Evolutionary conservation across 2,113 vertebrate species (phyloP), one percentile per base, ranked within the genome.

Genomic region (Trogon melanurus): DNA sequence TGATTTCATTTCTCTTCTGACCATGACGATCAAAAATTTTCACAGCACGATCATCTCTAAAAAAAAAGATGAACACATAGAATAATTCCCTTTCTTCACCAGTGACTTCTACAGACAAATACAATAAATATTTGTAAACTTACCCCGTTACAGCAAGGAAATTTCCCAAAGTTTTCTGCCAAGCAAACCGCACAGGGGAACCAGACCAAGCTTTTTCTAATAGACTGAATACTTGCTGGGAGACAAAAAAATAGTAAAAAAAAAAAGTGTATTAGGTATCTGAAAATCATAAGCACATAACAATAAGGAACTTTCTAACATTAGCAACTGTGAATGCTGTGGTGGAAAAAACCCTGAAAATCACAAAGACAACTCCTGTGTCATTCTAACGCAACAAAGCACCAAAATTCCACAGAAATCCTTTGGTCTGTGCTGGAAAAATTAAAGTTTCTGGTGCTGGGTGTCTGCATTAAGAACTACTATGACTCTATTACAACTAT

Each of bases 11-110:
- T 97, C 94, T 99, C 97, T 98, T 99, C 95, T 99, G 98, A 87
- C 99, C 99, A 98, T 99, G 99, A 54, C 99, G 98, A 98, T 99
- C 99, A 98, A 99, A 99, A 95, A 99, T 99, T 98, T 99, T 99
- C 89, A 99, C 98, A n/a, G 96, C 94, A 95, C 88, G 98, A 97
- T 99, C 99, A 79, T 98, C 98, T 88, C 99, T 99, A 95, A 93
- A 97, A 90, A 97, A 90, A 65, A 89, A 62, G 41, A 97, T 88
- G 30, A 94, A 67, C 72, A 89, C 9, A 96, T 0, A 88, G 64
- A 58, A 84, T 85, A 60, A 86, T 32, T 91, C 13, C 27, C n/a
- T 88, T 41, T 72, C 69, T 64, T 65, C 36, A 56, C n/a, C 60
- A 86, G 41, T 53, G 36, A 54, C 36, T 91, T 64, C 44, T 65